phyloP scores from a whole-genome alignment of 2,113 vertebrate genomes.

The Paratilapia polleni region DNA sequence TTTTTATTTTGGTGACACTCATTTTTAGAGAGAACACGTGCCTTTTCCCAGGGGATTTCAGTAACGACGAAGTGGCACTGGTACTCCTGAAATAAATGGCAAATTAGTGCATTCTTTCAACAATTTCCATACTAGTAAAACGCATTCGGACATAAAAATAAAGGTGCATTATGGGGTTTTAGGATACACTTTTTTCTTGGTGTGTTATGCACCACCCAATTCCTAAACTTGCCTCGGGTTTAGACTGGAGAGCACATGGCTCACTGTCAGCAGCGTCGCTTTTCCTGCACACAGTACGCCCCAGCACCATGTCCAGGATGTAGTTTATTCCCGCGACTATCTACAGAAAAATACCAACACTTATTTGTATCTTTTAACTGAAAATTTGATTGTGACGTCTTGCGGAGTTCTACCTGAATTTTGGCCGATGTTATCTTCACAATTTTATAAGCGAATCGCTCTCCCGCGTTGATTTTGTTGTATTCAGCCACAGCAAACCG shows the following conservation, averaged over 20 bases:
- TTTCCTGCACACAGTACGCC: conserved; percentile 12
- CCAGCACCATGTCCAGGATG: conserved; percentile 46
- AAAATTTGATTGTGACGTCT: not conserved
- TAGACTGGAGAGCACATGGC: not conserved
- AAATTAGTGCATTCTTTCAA: not conserved
- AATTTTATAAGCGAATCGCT: conserved; percentile 21
- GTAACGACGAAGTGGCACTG: conserved; percentile 47
- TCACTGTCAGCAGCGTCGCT: not conserved
- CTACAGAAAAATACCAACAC: not conserved
- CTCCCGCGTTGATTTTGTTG: conserved; percentile 10
- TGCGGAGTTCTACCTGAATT: conserved; percentile 42
- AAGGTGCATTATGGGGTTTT: not conserved
- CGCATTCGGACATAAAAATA: not conserved
- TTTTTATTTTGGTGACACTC: conserved; percentile 2
- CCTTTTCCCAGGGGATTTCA: conserved; percentile 32
- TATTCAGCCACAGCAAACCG: conserved; percentile 47
- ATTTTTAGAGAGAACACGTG: not conserved
- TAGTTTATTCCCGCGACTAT: conserved; percentile 53
- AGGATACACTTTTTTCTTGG: not conserved
- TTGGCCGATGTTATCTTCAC: conserved; percentile 34
- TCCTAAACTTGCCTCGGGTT: conserved; percentile 38
- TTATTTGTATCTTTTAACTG: not conserved
- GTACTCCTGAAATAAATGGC: conserved; percentile 38
- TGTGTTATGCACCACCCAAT: not conserved
- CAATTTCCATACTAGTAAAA: not conserved